Evolutionary conservation across 2,888 invertebrate genomes (phyloP).

Genomic region (Poecilobothrus nobilitatus): DNA sequence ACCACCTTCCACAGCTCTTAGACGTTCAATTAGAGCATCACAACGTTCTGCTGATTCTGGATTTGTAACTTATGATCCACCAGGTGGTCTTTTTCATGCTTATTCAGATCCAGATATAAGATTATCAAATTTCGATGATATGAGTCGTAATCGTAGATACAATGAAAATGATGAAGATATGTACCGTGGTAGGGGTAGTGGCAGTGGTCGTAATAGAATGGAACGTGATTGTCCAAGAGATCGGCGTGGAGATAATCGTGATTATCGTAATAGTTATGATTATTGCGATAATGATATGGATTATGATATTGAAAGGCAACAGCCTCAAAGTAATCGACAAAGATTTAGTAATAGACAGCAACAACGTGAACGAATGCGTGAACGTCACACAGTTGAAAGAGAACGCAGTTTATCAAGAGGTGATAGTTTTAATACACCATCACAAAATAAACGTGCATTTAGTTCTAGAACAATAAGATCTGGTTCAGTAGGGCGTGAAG

Average conservation of each 20-base stretch:
- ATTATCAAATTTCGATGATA: constrained; percentile 9
- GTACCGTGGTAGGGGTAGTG: constrained; percentile 27
- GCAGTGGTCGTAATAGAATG: constrained; percentile 26
- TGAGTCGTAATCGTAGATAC: constrained; percentile 15
- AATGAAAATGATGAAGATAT: constrained; percentile 33
- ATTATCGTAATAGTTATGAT: constrained; percentile 11
- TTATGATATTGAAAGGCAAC: constrained; percentile 4
- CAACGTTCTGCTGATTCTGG: constrained; percentile 58
- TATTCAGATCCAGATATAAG: constrained; percentile 63
- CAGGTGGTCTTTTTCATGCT: constrained; percentile 51
- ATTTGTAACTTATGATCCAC: constrained; percentile 47
- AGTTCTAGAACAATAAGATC: constrained; percentile 36
- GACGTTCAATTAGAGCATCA: constrained; percentile 52
- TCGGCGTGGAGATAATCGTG: constrained; percentile 19
- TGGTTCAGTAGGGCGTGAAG: constrained; percentile 28
- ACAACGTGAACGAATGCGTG: constrained; percentile 38
- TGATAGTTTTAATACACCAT: constrained; percentile 28
- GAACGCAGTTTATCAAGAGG: constrained; percentile 42
- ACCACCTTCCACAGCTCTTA: constrained; percentile 41
- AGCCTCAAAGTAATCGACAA: not conserved
- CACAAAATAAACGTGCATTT: constrained; percentile 31
- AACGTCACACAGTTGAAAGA: constrained; percentile 45
- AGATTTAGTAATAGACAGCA: constrained; percentile 36
- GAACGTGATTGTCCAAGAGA: constrained; percentile 11
- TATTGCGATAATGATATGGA: not conserved